phyloP scores from a whole-genome alignment of 2,888 invertebrate species.

The Drosophila pseudotakahashii region DNA sequence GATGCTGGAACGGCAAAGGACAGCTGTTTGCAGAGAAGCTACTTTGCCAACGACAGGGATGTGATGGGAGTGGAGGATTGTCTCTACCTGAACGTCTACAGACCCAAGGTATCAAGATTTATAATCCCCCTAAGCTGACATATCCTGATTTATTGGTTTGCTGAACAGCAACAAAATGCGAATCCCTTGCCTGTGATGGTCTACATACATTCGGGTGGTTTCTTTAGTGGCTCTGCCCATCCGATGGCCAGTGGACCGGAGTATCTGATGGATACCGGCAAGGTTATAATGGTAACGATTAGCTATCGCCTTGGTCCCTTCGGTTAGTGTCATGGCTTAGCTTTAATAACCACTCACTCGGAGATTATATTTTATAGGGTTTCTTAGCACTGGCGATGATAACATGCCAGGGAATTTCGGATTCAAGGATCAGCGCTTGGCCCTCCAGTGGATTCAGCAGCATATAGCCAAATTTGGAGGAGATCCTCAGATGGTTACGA shows the following conservation, averaged over 20 bases:
- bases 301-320: slow-evolving; percentile 83
- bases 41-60: slow-evolving; percentile 61
- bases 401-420: slow-evolving; percentile 85
- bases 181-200: slow-evolving; percentile 84
- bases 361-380: slow-evolving; percentile 72
- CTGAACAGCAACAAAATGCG: slow-evolving; percentile 12
- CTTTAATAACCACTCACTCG: neutral
- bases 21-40: slow-evolving; percentile 85
- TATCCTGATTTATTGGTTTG: neutral
- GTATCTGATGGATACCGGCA: slow-evolving; percentile 84
- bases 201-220: slow-evolving; percentile 85
- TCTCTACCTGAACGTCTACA: slow-evolving; percentile 85
- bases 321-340: slow-evolving; percentile 44
- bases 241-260: slow-evolving; percentile 83
- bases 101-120: slow-evolving; percentile 68
- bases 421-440: slow-evolving; percentile 85
- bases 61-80: slow-evolving; percentile 85
- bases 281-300: slow-evolving; percentile 83
- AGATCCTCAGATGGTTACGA: slow-evolving; percentile 82
- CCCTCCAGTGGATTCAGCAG: slow-evolving; percentile 84
- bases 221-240: slow-evolving; percentile 84
- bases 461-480: slow-evolving; percentile 84
- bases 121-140: too few species aligned
- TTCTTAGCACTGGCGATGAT: slow-evolving; percentile 84
- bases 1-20: slow-evolving; percentile 81